Conservation (phyloP, 2,888 invertebrate species). For the Lydus trimaculatus region DNA sequence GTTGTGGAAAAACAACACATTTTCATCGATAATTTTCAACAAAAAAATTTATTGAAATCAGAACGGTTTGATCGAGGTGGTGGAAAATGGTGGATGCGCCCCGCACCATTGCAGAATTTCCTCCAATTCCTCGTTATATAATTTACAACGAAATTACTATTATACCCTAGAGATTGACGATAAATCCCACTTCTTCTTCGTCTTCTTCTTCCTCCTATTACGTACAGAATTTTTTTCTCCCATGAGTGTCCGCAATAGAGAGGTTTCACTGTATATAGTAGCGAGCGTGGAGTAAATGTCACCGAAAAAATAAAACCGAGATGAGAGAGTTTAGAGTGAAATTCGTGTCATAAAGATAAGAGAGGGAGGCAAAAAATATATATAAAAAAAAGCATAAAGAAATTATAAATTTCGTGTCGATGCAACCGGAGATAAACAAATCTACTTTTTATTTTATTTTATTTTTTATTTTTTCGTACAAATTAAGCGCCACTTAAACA, state of each 20-base stretch:
- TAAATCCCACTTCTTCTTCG: neutral
- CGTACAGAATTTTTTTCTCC: too few species aligned
- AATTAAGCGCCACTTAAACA: conserved; percentile 9
- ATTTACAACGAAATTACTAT: neutral
- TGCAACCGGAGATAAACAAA: neutral
- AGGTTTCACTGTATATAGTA: too few species aligned
- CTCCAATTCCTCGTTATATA: neutral
- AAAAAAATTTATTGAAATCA: too few species aligned
- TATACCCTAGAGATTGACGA: neutral
- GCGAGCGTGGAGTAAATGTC: neutral
- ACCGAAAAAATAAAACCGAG: neutral
- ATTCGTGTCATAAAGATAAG: neutral
- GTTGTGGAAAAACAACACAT: neutral
- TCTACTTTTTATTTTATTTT: neutral
- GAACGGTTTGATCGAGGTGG: neutral
- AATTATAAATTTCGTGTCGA: neutral
- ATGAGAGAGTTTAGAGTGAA: neutral
- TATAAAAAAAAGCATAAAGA: neutral
- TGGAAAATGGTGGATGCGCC: neutral
- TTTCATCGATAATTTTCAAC: too few species aligned
- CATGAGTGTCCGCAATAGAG: too few species aligned
- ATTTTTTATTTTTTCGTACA: neutral
- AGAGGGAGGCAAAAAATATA: neutral
- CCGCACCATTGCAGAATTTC: neutral
- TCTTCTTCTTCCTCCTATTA: neutral